Percentiles rank a stretch among this genome's conserved stretches.
phyloP scores from a whole-genome alignment of 2,113 vertebrate genomes.

The Castor canadensis region DNA sequence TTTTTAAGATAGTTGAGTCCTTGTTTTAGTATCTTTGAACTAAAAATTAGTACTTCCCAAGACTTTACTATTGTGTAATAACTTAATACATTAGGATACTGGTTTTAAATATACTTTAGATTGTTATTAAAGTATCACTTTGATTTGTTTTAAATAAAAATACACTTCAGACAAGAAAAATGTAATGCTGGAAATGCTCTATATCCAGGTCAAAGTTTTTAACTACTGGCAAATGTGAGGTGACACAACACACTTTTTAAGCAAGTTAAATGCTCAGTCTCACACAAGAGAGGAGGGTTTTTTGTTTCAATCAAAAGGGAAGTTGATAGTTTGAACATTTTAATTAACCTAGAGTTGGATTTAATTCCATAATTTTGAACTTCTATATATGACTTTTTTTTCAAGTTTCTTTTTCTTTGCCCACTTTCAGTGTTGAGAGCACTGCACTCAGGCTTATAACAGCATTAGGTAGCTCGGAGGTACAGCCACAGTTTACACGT shows the following conservation, averaged over 20 bases:
- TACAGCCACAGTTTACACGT: slow-evolving; percentile 97
- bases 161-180: slow-evolving; percentile 8
- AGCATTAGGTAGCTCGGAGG: slow-evolving; percentile 96
- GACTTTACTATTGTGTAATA: neutral
- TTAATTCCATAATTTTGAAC: neutral
- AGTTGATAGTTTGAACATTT: neutral
- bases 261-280: neutral
- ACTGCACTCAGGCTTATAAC: slow-evolving; percentile 97
- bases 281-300: neutral
- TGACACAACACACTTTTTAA: neutral
- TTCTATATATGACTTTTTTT: slow-evolving; percentile 46
- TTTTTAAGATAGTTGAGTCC: neutral
- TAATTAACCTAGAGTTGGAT: neutral
- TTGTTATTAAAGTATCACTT: neutral
- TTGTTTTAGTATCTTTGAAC: neutral
- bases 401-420: slow-evolving; percentile 5
- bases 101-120: neutral
- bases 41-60: neutral
- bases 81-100: neutral
- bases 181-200: neutral
- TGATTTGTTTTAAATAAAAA: slow-evolving; percentile 42
- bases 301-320: neutral
- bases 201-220: neutral
- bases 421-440: slow-evolving; percentile 92
- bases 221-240: neutral